These are phyloP conservation scores for Syrphus vitripennis DNA, from an alignment of 2,888 invertebrate species.

Conservation along the genomic window DNA sequence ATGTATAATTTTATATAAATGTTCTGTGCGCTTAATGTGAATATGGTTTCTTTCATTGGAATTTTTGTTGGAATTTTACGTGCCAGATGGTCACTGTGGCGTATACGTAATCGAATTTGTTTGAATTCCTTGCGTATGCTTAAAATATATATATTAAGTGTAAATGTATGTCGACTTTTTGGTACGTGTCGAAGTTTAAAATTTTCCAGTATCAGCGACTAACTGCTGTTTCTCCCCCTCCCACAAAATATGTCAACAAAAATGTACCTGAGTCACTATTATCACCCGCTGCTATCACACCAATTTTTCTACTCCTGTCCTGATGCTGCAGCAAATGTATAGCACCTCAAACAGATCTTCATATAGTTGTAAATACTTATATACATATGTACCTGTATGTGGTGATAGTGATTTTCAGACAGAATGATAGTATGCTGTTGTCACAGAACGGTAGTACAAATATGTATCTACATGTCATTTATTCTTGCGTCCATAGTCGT, in stretches of 20 bases:
- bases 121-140: slow-evolving; percentile 42
- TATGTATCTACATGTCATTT: slow-evolving; percentile 70
- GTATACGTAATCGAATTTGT: slow-evolving; percentile 67
- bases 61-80: slow-evolving; percentile 18
- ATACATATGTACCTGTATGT: not conserved
- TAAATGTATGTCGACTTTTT: not conserved
- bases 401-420: not conserved
- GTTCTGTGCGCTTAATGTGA: not conserved
- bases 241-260: slow-evolving; percentile 48
- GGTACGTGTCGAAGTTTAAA: slow-evolving; percentile 42
- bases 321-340: slow-evolving; percentile 20
- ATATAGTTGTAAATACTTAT: not conserved
- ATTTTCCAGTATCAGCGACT: slow-evolving; percentile 8
- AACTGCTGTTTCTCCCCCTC: not conserved
- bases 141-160: not conserved
- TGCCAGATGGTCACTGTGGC: slow-evolving; percentile 56
- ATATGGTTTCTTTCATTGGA: not conserved
- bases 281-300: not conserved
- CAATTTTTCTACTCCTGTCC: not conserved
- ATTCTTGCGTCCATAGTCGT: slow-evolving; percentile 62
- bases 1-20: not conserved
- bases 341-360: slow-evolving; percentile 44
- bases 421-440: slow-evolving; percentile 29
- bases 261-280: slow-evolving; percentile 35
- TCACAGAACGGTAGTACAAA: slow-evolving; percentile 57